Base-by-base conservation (phyloP, 2,888 invertebrate genomes). In the Ashinkailepas kermadecensis region DNA sequence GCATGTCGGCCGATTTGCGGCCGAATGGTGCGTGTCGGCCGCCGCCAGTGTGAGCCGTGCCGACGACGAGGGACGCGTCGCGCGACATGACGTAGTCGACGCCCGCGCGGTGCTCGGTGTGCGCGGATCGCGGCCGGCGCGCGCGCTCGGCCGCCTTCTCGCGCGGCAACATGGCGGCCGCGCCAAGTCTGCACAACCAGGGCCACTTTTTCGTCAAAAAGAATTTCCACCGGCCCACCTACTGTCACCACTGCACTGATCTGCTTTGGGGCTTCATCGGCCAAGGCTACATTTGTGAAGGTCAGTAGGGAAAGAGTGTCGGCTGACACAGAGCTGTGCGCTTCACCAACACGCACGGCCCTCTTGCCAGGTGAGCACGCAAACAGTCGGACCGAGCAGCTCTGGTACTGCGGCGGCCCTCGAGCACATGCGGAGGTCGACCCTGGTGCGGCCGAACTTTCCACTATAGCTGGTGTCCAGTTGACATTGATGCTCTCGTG, bases 161-260 rank as follows among this genome's bases (percentile, higher is more conserved):
- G 39, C 39, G 39, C 39, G 39, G 39, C n/a, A 62, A 18, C 78
- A 80, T 25, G 54, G 67, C 54, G 39, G 59, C 64, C 74, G 79
- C n/a, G 58, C 82, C 79, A n/a, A 65, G 81, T 64, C 80, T 15
- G 8, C 64, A 62, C 58, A 80, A 59, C 70, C 80, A 64, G 83
- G 96, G 96, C 88, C 99, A 99, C 92, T 96, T 94, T 92, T 99
- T 99, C 93, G 93, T 93, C 90, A 99, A 98, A 94, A 99, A 98
- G 92, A 98, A 97, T 90, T 99, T 99, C 92, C 99, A 99, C 92
- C 98, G 98, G 92, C 99, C 98, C 89, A 97, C 97, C 87, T 98
- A 98, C 91, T 99, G 99, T 91, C 99, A 99, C 91, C 97, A 98
- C 91, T 99, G 99, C 92, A 96, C 97, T 89, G 99, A 99, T 90